These are phyloP conservation scores for Sebastes baramenuke DNA, from an alignment of 2,797 vertebrate species.

Conservation along the genomic window DNA sequence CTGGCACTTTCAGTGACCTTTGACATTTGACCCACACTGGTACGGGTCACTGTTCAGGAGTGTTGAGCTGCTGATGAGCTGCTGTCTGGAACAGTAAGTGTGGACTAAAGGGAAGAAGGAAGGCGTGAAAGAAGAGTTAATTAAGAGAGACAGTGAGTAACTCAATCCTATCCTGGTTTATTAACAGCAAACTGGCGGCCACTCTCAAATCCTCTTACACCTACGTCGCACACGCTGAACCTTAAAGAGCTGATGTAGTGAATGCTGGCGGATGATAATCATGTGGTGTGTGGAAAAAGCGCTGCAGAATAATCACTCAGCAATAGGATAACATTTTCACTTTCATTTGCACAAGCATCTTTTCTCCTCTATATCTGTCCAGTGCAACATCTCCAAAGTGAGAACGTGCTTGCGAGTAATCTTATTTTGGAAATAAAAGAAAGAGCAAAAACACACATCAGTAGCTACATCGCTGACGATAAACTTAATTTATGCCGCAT, in stretches of 20 bases:
- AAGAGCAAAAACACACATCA: not conserved
- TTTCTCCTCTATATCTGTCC: not conserved
- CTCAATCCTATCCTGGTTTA: not conserved
- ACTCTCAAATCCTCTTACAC: conserved; percentile 30
- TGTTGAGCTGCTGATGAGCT: conserved; percentile 1
- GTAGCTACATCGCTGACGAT: not conserved
- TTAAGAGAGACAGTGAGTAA: conserved; percentile 27
- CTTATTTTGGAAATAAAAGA: not conserved
- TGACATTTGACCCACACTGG: conserved; percentile 35
- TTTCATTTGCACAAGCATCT: not conserved
- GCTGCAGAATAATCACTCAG: not conserved
- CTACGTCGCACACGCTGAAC: not conserved
- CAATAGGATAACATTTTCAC: not conserved
- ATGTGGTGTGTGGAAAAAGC: not conserved
- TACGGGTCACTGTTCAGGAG: conserved; percentile 17
- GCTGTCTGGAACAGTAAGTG: conserved; percentile 24
- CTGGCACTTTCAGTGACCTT: conserved; percentile 21
- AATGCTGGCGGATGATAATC: not conserved
- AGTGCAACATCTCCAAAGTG: not conserved
- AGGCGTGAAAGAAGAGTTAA: conserved; percentile 19
- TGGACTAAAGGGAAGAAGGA: not conserved
- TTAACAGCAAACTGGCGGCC: not conserved
- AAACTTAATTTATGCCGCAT: conserved; percentile 22
- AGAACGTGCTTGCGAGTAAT: not conserved
- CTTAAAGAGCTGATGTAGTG: not conserved